Evolutionary conservation across 2,888 invertebrate genomes (phyloP).

Genomic region (Apamea anceps): DNA sequence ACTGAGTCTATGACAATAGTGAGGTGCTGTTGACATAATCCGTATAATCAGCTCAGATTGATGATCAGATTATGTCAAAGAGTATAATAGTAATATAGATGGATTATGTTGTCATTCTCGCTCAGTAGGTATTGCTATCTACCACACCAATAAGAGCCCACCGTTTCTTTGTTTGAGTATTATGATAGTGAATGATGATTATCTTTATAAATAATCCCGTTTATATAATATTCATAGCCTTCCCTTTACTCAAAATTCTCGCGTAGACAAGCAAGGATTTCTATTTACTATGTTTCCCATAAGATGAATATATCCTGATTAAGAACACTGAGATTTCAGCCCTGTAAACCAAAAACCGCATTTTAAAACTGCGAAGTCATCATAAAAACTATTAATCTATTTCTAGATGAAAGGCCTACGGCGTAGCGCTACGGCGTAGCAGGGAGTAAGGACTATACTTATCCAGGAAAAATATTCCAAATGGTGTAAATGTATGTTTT

Average conservation of each 20-base stretch:
- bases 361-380: neutral
- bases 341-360: too few species aligned
- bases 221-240: neutral
- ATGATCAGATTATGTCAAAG: conserved; percentile 29
- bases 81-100: too few species aligned
- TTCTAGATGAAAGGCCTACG: conserved; percentile 26
- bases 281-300: neutral
- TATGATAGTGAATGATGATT: conserved; percentile 7
- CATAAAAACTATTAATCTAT: neutral
- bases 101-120: conserved; percentile 8
- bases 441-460: conserved; percentile 7
- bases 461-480: neutral
- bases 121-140: conserved; percentile 3
- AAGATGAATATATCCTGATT: neutral
- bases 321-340: neutral
- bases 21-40: conserved; percentile 1
- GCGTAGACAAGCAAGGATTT: neutral
- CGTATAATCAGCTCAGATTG: neutral
- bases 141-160: neutral
- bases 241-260: neutral
- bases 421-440: conserved; percentile 54
- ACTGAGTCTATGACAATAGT: neutral
- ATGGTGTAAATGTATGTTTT: neutral
- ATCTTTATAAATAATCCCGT: conserved; percentile 10
- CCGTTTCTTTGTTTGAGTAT: neutral